phyloP scores from a whole-genome alignment of 2,888 invertebrate species.

The Operophtera brumata region DNA sequence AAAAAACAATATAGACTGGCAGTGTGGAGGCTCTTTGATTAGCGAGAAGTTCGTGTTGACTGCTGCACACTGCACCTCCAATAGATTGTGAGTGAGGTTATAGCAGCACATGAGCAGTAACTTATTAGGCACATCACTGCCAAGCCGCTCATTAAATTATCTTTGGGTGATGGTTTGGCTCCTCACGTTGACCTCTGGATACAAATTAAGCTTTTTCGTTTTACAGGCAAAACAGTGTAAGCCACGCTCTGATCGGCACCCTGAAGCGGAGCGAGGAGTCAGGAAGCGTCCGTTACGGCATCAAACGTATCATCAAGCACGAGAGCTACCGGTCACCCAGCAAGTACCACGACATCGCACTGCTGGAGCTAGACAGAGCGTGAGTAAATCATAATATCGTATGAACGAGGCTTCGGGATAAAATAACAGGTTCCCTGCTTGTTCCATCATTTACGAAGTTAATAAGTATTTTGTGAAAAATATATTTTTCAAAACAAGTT shows the following conservation, averaged over 20 bases:
- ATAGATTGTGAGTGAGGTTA: not conserved
- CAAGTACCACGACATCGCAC: conserved; percentile 26
- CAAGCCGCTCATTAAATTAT: too few relatives aligned
- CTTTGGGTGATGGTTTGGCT: too few relatives aligned
- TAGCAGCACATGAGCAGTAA: too few relatives aligned
- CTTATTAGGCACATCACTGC: too few relatives aligned
- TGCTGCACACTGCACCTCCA: conserved; percentile 28
- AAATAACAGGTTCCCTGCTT: too few relatives aligned
- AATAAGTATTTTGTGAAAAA: too few relatives aligned
- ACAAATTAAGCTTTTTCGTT: too few relatives aligned
- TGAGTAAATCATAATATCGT: conserved; percentile 3
- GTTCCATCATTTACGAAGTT: too few relatives aligned
- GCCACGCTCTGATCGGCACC: conserved; percentile 10
- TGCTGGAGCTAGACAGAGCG: conserved; percentile 19
- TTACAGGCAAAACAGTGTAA: conserved; percentile 10
- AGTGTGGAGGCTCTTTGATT: conserved; percentile 36
- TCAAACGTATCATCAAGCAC: conserved; percentile 8
- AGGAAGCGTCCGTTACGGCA: not conserved
- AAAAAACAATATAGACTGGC: not conserved
- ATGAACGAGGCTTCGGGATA: too few relatives aligned
- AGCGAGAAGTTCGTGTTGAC: conserved; percentile 38
- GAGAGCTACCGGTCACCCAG: conserved; percentile 9
- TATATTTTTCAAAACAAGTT: too few relatives aligned
- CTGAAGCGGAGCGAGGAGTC: conserved; percentile 1
- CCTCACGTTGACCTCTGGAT: too few relatives aligned